Evolutionary conservation across 2,888 invertebrate species (phyloP), one percentile per base, ranked within the genome.

Genomic region (Lymantria monacha): DNA sequence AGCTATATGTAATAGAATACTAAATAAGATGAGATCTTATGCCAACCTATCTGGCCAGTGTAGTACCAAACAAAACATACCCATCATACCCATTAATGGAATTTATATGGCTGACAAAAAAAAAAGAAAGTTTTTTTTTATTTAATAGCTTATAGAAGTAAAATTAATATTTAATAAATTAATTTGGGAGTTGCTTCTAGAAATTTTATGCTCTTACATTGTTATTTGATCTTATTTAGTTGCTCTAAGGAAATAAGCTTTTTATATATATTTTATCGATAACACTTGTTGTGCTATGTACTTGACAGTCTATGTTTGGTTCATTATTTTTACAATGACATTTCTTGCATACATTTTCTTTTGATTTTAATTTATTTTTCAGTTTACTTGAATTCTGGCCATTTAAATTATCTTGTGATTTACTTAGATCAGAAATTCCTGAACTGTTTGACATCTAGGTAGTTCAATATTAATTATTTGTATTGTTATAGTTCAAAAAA

Each of bases 241-340:
- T n/a, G n/a, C n/a, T n/a, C 41, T 30, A 41, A 30, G 12, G 11
- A 46, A 46, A 46, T 14, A 49, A 41, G 31, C 41, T 46, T 15
- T 41, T 31, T 46, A 11, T 30, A 14, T 41, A 46, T 15, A 41
- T 38, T 46, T 46, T 46, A 14, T 46, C 46, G 30, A 38, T 3
- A 9, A 10, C 36, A 36, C 15, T 30, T 14, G 22, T 30, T 38
- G 14, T 42, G 3, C n/a, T 5, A 31, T 46, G 10, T 40, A 8
- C 38, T 30, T 38, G 9, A 46, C 46, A 46, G 10, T 38, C 37
- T 7, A 10, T 12, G 14, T 30, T 38, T 30, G 3, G 30, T 13
- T 8, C 7, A 40, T 30, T 30, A 38, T 0, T 11, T 3, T 0
- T 30, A 40, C 30, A 37, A 10, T 8, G 14, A 37, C 44, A 45